Conservation (phyloP, 2,888 invertebrate genomes). For the Bibio marci region DNA sequence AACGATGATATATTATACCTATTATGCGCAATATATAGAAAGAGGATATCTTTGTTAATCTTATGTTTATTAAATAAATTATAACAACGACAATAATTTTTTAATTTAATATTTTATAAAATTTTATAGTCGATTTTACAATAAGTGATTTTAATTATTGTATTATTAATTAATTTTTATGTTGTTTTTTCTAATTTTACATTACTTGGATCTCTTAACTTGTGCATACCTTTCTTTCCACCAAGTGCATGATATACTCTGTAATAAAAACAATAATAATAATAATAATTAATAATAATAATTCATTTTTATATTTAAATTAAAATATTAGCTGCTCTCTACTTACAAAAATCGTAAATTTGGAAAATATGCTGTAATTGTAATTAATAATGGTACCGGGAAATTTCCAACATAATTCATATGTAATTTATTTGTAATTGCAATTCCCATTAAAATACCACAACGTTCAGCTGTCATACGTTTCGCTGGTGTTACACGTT, state of each 20-base stretch:
- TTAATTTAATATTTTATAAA: too few relatives aligned
- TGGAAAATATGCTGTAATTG: slow-evolving; percentile 42
- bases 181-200: too few relatives aligned
- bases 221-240: slow-evolving; percentile 5
- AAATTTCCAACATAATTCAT: slow-evolving; percentile 56
- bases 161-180: too few relatives aligned
- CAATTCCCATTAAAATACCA: slow-evolving; percentile 37
- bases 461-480: slow-evolving; percentile 40
- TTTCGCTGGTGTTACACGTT: slow-evolving; percentile 25
- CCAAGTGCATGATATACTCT: too few relatives aligned
- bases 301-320: neutral
- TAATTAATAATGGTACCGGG: slow-evolving; percentile 40
- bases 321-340: neutral
- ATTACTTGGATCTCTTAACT: slow-evolving; percentile 10
- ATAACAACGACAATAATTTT: too few relatives aligned
- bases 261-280: neutral
- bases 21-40: too few relatives aligned
- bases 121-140: too few relatives aligned
- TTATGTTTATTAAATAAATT: too few relatives aligned
- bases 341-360: slow-evolving; percentile 30
- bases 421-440: slow-evolving; percentile 37
- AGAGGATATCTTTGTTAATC: too few relatives aligned
- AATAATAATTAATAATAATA: slow-evolving; percentile 1
- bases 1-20: too few relatives aligned
- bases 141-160: too few relatives aligned